phyloP scores from a whole-genome alignment of 2,113 vertebrate species.

The Pseudopodoces humilis region DNA sequence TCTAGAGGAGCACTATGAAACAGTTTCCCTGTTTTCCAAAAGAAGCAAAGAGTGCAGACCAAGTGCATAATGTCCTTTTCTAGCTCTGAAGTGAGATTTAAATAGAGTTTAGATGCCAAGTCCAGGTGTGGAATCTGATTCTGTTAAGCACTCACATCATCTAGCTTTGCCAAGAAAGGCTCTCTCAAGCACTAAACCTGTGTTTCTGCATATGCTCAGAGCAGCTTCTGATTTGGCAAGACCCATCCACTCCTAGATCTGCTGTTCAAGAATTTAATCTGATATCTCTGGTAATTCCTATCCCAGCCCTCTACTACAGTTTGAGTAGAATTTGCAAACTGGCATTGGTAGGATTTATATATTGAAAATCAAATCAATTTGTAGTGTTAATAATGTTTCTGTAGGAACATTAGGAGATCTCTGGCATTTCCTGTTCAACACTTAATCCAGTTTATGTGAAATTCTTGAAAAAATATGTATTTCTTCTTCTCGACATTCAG shows the following conservation, averaged over 20 bases:
- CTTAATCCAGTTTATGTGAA: neutral
- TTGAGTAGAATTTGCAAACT: neutral
- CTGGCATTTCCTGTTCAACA: neutral
- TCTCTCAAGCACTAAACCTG: neutral
- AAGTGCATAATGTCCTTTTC: neutral
- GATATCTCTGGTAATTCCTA: neutral
- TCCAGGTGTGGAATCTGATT: neutral
- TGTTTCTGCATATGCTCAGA: neutral
- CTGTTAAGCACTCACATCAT: neutral
- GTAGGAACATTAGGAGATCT: neutral
- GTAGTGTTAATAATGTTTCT: neutral
- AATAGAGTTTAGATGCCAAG: neutral
- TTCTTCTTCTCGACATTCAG: neutral
- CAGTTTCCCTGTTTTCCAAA: neutral
- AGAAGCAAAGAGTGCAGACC: neutral
- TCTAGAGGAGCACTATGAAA: neutral
- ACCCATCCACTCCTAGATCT: neutral
- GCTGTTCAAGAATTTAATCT: neutral
- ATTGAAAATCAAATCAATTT: neutral
- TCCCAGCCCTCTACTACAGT: neutral
- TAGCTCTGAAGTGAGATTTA: neutral
- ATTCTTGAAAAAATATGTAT: neutral
- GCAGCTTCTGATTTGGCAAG: neutral
- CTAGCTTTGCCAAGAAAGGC: neutral
- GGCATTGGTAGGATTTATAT: neutral